Evolutionary conservation across 2,113 vertebrate genomes (phyloP).

Genomic region (Fregata magnificens): DNA sequence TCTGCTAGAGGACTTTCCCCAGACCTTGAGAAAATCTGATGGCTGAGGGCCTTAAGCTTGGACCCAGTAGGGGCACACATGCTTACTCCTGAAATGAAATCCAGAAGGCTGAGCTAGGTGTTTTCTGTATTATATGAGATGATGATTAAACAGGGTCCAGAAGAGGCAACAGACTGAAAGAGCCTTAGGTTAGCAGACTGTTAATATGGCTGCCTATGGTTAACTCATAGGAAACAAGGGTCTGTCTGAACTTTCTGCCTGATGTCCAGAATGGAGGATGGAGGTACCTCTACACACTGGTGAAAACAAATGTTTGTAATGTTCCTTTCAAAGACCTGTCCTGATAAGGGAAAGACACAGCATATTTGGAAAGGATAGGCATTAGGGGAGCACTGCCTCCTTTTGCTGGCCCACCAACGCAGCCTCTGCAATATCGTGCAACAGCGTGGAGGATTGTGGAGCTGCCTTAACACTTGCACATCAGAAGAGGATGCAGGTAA

Average conservation of each 20-base stretch:
- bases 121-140: not conserved
- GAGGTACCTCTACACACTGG: not conserved
- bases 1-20: not conserved
- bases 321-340: not conserved
- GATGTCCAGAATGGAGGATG: not conserved
- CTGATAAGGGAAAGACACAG: not conserved
- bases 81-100: not conserved
- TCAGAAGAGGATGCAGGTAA: not conserved
- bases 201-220: too few species aligned
- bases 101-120: not conserved
- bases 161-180: not conserved
- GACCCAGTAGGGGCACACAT: too few species aligned
- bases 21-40: not conserved
- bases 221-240: not conserved
- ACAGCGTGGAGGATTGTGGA: not conserved
- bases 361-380: not conserved
- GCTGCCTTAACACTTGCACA: not conserved
- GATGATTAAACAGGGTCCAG: not conserved
- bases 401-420: not conserved
- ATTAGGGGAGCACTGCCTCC: not conserved
- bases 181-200: not conserved
- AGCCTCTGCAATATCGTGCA: not conserved
- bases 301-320: not conserved
- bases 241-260: not conserved
- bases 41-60: not conserved